These are phyloP conservation scores for Hyla sarda DNA, from an alignment of 2,113 vertebrate species.

Conservation along the genomic window DNA sequence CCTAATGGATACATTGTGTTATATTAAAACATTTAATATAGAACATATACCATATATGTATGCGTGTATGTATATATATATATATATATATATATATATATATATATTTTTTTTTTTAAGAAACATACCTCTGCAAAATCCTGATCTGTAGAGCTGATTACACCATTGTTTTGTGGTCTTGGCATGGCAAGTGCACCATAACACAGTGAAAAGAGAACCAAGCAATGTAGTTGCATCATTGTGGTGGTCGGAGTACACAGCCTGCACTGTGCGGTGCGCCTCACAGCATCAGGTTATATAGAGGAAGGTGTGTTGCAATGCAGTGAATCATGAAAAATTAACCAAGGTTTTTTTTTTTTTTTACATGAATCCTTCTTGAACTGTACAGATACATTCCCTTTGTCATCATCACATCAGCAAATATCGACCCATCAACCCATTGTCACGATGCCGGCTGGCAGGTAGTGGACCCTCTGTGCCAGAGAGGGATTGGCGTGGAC, in stretches of 20 bases:
- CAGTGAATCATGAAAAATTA: neutral
- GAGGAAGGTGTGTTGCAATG: slow-evolving; percentile 28
- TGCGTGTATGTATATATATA: too few species aligned
- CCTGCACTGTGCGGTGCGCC: neutral
- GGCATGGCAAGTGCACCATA: slow-evolving; percentile 28
- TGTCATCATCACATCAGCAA: neutral
- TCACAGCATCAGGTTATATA: slow-evolving; percentile 3
- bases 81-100: too few species aligned
- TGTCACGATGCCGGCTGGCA: too few species aligned
- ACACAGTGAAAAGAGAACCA: neutral
- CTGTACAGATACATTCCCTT: neutral
- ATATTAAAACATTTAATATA: too few species aligned
- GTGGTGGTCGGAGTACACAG: neutral
- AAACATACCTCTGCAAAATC: slow-evolving; percentile 41
- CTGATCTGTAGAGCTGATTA: neutral
- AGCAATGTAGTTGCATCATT: slow-evolving; percentile 4
- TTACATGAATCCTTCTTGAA: neutral
- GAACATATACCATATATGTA: too few species aligned
- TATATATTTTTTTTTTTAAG: too few species aligned
- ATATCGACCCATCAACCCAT: neutral
- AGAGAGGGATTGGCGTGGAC: too few species aligned
- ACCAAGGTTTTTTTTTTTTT: neutral
- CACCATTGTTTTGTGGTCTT: neutral
- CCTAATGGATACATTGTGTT: too few species aligned
- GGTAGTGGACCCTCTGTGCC: too few species aligned